These are phyloP conservation scores for Phyllotreta striolata DNA, from an alignment of 2,888 invertebrate genomes.

Conservation along the genomic window DNA sequence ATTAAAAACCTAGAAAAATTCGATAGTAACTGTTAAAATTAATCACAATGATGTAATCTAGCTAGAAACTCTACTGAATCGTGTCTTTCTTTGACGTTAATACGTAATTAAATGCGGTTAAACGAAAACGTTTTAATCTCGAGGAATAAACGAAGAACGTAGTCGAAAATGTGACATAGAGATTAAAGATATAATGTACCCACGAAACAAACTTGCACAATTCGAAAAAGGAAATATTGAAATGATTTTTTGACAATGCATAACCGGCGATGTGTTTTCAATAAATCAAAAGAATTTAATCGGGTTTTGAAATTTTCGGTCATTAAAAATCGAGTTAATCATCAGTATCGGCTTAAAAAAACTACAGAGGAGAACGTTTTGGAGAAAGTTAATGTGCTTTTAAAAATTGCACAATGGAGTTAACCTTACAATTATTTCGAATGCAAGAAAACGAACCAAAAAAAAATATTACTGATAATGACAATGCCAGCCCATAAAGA, in stretches of 20 bases:
- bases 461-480: conserved; percentile 31
- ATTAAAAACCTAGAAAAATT: no score
- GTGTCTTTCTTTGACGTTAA: no score
- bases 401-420: conserved; percentile 32
- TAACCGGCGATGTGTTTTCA: conserved; percentile 40
- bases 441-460: conserved; percentile 32
- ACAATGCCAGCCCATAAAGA: conserved; percentile 20
- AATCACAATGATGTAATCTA: no score
- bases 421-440: conserved; percentile 38
- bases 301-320: conserved; percentile 44
- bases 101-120: no score
- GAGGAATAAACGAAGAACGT: no score
- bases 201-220: no score
- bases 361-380: conserved; percentile 28
- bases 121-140: no score
- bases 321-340: conserved; percentile 43
- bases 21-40: no score
- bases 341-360: conserved; percentile 36
- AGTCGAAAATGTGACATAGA: no score
- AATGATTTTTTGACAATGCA: conserved; percentile 3
- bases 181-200: no score
- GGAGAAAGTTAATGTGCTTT: conserved; percentile 33
- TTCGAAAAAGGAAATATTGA: conserved; percentile 1
- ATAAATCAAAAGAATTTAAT: conserved; percentile 48
- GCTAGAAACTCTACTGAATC: no score